These are phyloP conservation scores for Tonatia bakeri DNA, from an alignment of 2,113 vertebrate species.

Conservation along the genomic window DNA sequence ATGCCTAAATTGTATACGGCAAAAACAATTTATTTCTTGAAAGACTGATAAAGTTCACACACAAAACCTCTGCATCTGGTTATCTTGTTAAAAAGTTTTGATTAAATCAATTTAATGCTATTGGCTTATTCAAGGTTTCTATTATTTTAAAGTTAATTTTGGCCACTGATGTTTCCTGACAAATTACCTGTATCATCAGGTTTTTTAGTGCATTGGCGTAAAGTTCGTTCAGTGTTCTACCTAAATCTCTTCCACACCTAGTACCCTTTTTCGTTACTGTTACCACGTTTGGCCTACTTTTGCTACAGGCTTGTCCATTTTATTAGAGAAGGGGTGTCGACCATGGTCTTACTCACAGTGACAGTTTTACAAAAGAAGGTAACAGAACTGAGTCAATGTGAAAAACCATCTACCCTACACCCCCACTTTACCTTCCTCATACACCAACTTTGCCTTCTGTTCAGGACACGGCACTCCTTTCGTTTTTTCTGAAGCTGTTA, in stretches of 20 bases:
- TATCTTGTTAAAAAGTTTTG: neutral
- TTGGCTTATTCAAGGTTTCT: neutral
- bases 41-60: neutral
- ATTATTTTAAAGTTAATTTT: neutral
- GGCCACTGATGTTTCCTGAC: neutral
- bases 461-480: constrained; percentile 79
- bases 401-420: neutral
- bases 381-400: neutral
- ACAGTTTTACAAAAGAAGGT: neutral
- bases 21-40: neutral
- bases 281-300: neutral
- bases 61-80: neutral
- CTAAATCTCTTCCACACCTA: neutral
- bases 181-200: neutral
- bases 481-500: constrained; percentile 83
- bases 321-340: neutral
- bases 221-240: neutral
- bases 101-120: neutral
- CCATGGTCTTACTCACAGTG: neutral
- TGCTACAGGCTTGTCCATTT: neutral
- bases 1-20: neutral
- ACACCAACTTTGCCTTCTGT: constrained; percentile 92
- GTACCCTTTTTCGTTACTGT: neutral
- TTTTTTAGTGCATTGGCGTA: neutral
- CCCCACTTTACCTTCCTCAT: constrained; percentile 92